Evolutionary conservation across 2,888 invertebrate species (phyloP).

Genomic region (Leucania comma): DNA sequence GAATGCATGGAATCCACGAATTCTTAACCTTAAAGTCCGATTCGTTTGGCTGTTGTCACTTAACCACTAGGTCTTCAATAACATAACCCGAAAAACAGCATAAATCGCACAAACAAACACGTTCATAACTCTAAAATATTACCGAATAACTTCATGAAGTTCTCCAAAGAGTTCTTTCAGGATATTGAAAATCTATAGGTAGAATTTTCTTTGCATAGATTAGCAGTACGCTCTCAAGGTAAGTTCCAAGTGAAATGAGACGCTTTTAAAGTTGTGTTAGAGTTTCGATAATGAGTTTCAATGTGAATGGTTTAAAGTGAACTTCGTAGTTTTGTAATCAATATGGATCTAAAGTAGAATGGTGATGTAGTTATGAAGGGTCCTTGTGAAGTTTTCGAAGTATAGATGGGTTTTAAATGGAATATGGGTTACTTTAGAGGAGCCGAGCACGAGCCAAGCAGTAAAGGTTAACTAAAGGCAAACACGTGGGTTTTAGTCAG

Average conservation of each 20-base stretch:
- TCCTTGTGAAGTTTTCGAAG: constrained; percentile 28
- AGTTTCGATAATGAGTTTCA: constrained; percentile 66
- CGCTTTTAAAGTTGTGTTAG: constrained; percentile 61
- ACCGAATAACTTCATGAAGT: constrained; percentile 45
- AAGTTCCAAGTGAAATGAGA: constrained; percentile 62
- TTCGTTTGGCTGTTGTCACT: not conserved
- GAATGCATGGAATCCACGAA: no score
- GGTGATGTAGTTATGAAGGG: constrained; percentile 24
- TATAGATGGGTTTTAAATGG: constrained; percentile 3
- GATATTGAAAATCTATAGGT: constrained; percentile 71
- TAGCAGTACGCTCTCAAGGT: constrained; percentile 63
- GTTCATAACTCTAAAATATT: constrained; percentile 55
- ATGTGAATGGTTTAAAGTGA: constrained; percentile 64
- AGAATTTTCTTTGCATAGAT: constrained; percentile 72
- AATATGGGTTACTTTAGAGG: not conserved
- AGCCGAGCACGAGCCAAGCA: no score
- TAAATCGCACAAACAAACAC: constrained; percentile 57
- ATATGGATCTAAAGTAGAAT: constrained; percentile 41
- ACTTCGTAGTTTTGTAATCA: constrained; percentile 52
- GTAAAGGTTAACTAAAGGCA: no score
- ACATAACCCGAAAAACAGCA: constrained; percentile 17
- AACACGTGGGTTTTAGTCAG: no score
- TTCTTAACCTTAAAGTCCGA: no score
- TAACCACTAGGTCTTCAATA: not conserved
- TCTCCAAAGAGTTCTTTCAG: constrained; percentile 49